Evolutionary conservation across 92 coral and sea anemone genomes (phyloP).

Genomic region (Desmophyllum pertusum): DNA sequence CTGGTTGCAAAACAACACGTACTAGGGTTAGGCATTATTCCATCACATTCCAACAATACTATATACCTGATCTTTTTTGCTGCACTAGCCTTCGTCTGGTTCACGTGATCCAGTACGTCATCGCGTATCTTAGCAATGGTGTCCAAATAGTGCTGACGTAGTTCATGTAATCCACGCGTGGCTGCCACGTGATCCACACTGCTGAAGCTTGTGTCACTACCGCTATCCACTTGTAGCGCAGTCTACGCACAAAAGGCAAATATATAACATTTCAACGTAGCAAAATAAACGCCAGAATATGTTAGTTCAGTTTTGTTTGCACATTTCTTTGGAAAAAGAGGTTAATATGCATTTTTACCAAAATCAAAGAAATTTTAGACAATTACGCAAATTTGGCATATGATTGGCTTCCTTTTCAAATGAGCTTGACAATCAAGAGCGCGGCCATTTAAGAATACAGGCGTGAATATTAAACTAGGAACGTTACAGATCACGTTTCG

Average conservation of each 20-base stretch:
- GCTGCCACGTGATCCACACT: conserved; percentile 81
- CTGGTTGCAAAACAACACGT: too few relatives aligned
- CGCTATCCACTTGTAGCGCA: conserved; percentile 33
- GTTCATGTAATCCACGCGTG: conserved; percentile 75
- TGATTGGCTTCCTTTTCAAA: too few relatives aligned
- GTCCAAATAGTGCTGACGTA: conserved; percentile 89
- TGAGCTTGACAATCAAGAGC: too few relatives aligned
- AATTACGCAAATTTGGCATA: too few relatives aligned
- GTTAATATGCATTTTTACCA: too few relatives aligned
- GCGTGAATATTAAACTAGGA: too few relatives aligned
- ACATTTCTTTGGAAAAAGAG: background rate
- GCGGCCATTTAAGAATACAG: too few relatives aligned
- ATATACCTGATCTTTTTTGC: conserved; percentile 94
- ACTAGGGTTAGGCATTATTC: background rate
- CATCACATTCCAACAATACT: background rate
- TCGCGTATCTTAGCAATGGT: conserved; percentile 97
- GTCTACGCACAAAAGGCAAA: conserved; percentile 41
- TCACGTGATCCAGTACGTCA: conserved; percentile 90
- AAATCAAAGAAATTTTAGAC: too few relatives aligned
- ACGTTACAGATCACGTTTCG: too few relatives aligned
- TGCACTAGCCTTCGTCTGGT: conserved; percentile 87
- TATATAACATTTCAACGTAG: too few relatives aligned
- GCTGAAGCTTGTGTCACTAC: conserved; percentile 75
- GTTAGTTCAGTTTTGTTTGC: too few relatives aligned
- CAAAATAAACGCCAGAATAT: too few relatives aligned